Percentiles rank a stretch among this genome's conserved stretches.
Evolutionary conservation across 2,888 invertebrate genomes (phyloP).

Genomic region (Crepidodera aurea): DNA sequence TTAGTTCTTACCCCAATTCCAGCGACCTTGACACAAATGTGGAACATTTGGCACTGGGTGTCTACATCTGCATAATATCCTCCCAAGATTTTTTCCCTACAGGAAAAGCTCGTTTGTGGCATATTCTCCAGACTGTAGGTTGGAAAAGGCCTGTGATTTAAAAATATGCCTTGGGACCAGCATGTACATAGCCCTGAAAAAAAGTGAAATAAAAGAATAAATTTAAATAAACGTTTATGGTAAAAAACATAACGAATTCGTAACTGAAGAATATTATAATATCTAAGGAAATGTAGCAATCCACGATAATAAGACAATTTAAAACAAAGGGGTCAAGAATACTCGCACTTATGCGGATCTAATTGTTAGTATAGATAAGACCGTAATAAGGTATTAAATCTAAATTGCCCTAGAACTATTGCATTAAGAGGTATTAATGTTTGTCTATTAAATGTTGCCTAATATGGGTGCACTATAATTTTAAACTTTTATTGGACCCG

Average conservation of each 20-base stretch:
- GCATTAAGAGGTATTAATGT: not conserved
- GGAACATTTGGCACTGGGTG: slow-evolving; percentile 88
- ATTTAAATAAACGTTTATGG: not conserved
- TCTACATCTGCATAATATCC: slow-evolving; percentile 90
- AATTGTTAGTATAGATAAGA: not conserved
- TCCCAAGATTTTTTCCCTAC: slow-evolving; percentile 84
- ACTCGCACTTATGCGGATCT: not conserved
- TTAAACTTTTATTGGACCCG: no score
- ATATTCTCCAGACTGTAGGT: slow-evolving; percentile 68
- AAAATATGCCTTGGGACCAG: slow-evolving; percentile 55
- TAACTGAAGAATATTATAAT: not conserved
- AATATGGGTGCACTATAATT: no score
- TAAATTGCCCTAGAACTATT: slow-evolving; percentile 2
- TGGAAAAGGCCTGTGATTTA: slow-evolving; percentile 62
- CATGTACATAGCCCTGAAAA: slow-evolving; percentile 52
- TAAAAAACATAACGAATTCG: not conserved
- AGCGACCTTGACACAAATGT: slow-evolving; percentile 86
- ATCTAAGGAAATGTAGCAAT: not conserved
- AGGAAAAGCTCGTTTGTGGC: slow-evolving; percentile 76
- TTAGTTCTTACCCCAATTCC: slow-evolving; percentile 75
- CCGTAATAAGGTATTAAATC: not conserved
- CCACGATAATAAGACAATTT: not conserved
- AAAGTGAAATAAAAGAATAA: not conserved
- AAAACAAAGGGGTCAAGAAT: not conserved
- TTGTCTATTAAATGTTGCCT: not conserved